phyloP scores from a whole-genome alignment of 1,140 invertebrate species.

The Thalassaphorura encarpata region DNA sequence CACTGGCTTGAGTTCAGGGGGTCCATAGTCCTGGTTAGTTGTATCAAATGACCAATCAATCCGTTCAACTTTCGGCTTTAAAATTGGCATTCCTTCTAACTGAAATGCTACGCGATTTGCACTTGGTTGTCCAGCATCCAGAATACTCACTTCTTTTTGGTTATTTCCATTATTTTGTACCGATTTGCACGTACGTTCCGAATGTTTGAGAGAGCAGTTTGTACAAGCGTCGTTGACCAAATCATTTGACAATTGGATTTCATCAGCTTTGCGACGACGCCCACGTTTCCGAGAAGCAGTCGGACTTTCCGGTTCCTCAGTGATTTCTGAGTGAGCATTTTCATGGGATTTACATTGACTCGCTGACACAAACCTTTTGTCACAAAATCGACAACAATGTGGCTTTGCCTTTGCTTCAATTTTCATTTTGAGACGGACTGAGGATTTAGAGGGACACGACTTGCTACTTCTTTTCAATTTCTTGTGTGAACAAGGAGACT shows the following conservation, averaged over 20 bases:
- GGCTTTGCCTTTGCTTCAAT: no score
- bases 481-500: no score
- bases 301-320: background rate
- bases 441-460: no score
- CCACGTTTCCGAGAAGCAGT: background rate
- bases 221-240: no score
- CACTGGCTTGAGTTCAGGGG: background rate
- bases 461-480: no score
- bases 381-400: constrained; percentile 8
- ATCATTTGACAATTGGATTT: no score
- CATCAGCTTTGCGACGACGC: background rate
- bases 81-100: background rate
- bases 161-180: background rate
- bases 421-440: no score
- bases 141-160: background rate
- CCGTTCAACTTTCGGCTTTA: background rate
- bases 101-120: background rate
- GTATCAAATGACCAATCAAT: background rate
- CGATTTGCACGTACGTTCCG: background rate
- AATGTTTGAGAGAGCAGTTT: background rate
- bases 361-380: background rate
- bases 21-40: background rate
- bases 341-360: constrained; percentile 11
- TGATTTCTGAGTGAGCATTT: constrained; percentile 1
- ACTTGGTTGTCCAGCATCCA: background rate